phyloP scores from a whole-genome alignment of 30 jellyfish, hydroid and myxozoan species.

The Cassiopea xamachana region DNA sequence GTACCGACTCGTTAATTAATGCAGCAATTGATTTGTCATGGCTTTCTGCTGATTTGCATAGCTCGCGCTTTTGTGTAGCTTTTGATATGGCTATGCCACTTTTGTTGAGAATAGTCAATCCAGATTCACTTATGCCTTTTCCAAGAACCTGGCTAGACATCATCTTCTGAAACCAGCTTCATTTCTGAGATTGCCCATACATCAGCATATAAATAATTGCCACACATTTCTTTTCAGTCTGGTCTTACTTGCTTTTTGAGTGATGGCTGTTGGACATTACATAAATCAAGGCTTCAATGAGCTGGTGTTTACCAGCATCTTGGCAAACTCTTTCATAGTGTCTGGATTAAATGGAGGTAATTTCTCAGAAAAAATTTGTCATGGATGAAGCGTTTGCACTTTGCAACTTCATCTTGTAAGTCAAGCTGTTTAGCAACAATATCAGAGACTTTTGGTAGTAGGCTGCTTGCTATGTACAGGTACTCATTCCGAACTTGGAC shows the following conservation, averaged over 20 bases:
- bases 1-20: constrained; percentile 14
- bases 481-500: not conserved
- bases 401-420: not conserved
- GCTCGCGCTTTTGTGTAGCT: constrained; percentile 1
- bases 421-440: not conserved
- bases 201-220: constrained; percentile 18
- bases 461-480: not conserved
- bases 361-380: not conserved
- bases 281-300: constrained; percentile 6
- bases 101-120: not conserved
- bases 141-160: constrained; percentile 23
- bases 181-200: constrained; percentile 30
- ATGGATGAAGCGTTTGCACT: not conserved
- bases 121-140: constrained; percentile 3
- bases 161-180: constrained; percentile 18
- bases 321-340: constrained; percentile 17
- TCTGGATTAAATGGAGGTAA: constrained; percentile 33
- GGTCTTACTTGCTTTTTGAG: not conserved
- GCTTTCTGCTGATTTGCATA: not conserved
- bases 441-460: not conserved
- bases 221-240: constrained; percentile 16
- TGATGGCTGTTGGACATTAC: not conserved
- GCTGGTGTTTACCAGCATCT: constrained; percentile 42
- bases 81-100: constrained; percentile 9
- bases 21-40: not conserved